These are phyloP conservation scores for Lathamus discolor DNA, from an alignment of 2,113 vertebrate species.

Conservation along the genomic window DNA sequence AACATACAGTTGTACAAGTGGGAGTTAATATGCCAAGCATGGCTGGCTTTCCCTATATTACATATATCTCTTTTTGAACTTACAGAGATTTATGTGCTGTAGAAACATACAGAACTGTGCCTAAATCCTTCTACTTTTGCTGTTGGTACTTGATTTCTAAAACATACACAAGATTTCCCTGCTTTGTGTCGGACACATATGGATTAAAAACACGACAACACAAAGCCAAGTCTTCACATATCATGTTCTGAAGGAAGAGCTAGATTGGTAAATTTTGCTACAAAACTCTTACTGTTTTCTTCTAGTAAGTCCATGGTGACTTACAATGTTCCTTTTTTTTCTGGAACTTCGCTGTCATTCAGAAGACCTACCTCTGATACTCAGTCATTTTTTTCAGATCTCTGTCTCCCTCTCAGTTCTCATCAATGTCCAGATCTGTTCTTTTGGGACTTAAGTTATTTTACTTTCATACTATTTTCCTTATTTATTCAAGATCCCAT, in stretches of 20 bases:
- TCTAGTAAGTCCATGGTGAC: not conserved
- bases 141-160: not conserved
- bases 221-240: not conserved
- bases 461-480: not conserved
- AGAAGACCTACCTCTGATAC: not conserved
- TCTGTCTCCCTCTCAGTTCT: not conserved
- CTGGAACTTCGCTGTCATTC: not conserved
- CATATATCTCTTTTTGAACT: not conserved
- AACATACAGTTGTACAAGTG: not conserved
- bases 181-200: not conserved
- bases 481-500: not conserved
- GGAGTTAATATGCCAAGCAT: not conserved
- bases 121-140: not conserved
- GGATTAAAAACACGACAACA: not conserved
- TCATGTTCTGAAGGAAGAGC: not conserved
- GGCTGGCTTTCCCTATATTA: not conserved
- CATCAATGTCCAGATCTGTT: not conserved
- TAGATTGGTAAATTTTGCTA: not conserved
- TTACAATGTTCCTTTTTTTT: not conserved
- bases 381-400: not conserved
- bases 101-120: not conserved
- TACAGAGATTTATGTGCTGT: not conserved
- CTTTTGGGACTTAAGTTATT: not conserved
- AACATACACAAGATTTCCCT: not conserved
- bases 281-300: not conserved